phyloP scores from a whole-genome alignment of 2,113 vertebrate species.

The Ptyas mucosa region DNA sequence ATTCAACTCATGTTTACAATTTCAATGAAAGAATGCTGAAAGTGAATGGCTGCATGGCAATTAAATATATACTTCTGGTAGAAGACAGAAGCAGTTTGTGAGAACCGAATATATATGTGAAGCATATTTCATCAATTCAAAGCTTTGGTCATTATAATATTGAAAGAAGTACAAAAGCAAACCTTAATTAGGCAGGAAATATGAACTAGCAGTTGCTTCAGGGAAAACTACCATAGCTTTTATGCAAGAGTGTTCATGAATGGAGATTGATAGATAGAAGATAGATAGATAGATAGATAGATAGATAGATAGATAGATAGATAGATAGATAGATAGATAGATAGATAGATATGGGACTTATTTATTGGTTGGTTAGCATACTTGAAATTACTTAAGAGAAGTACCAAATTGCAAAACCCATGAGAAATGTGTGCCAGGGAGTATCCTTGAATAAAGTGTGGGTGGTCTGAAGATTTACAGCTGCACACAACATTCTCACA shows the following conservation, averaged over 20 bases:
- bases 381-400: slow-evolving; percentile 60
- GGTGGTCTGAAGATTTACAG: slow-evolving; percentile 61
- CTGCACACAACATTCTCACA: slow-evolving; percentile 21
- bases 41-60: not conserved
- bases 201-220: not conserved
- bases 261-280: not conserved
- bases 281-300: not conserved
- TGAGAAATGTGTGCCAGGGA: slow-evolving; percentile 8
- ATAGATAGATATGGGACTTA: not conserved
- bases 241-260: not conserved
- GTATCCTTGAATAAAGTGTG: slow-evolving; percentile 45
- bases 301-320: no score
- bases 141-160: not conserved
- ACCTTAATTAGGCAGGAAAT: slow-evolving; percentile 18
- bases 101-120: not conserved
- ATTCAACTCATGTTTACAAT: not conserved
- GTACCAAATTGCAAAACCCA: not conserved
- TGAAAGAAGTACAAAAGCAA: not conserved
- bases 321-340: no score
- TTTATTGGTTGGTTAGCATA: slow-evolving; percentile 39
- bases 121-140: not conserved
- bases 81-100: not conserved
- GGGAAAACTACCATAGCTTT: not conserved
- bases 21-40: not conserved
- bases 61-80: not conserved